These are phyloP conservation scores for Poecile atricapillus DNA, from an alignment of 2,113 vertebrate genomes.

Conservation along the genomic window DNA sequence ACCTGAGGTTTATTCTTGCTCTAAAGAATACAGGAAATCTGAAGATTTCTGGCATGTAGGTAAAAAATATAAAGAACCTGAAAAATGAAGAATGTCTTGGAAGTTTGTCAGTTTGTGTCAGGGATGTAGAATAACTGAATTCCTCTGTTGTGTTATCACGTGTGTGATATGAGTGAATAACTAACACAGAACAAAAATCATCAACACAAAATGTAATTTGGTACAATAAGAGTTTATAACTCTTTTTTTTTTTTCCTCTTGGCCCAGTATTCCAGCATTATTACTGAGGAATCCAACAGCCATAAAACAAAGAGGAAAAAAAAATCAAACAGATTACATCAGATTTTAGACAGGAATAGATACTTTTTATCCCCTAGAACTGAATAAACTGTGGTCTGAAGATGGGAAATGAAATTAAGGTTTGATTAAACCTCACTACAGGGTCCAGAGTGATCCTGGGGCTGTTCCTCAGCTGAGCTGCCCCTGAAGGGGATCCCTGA, in stretches of 20 bases:
- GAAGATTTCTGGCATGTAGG: background rate
- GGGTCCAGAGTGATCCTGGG: background rate
- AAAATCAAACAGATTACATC: background rate
- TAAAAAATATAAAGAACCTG: background rate
- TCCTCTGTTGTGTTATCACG: background rate
- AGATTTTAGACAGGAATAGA: background rate
- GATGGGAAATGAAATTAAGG: background rate
- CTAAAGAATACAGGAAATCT: background rate
- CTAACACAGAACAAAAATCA: background rate
- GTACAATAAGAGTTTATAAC: rapidly evolving
- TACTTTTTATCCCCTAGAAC: background rate
- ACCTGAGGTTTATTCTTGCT: background rate
- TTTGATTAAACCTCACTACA: background rate
- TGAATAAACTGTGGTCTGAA: background rate
- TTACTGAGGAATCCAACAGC: background rate
- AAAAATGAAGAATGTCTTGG: background rate
- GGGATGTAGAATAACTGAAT: background rate
- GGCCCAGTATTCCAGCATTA: background rate
- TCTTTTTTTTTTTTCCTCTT: background rate
- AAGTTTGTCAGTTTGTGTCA: background rate
- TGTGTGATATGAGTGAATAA: background rate
- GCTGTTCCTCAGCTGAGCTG: background rate
- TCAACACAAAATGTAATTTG: background rate
- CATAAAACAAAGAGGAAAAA: background rate
- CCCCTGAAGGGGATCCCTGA: background rate